Conservation (phyloP, 2,113 vertebrate genomes). For the Acrocephalus arundinaceus region DNA sequence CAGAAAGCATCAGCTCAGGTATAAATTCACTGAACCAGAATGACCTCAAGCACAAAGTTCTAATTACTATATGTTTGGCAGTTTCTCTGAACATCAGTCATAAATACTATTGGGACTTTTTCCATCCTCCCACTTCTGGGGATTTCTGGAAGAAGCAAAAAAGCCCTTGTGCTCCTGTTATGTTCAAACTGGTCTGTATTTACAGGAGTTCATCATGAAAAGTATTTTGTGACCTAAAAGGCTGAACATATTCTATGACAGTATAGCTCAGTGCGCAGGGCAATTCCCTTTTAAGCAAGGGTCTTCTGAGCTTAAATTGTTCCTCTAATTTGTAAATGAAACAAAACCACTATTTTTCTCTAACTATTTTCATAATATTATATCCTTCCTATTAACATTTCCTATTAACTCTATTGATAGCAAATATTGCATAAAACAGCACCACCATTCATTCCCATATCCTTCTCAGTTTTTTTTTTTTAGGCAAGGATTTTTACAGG, state of each 20-base stretch:
- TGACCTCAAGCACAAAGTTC: constrained; percentile 24
- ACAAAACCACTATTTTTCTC: background rate
- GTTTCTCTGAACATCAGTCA: background rate
- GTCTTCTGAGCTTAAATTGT: background rate
- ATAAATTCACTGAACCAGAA: constrained; percentile 9
- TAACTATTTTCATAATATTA: background rate
- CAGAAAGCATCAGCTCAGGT: constrained; percentile 20
- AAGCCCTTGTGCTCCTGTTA: background rate
- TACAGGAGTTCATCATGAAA: background rate
- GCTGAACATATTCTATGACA: background rate
- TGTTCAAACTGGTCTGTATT: constrained; percentile 6
- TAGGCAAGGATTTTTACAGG: background rate
- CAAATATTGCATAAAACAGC: background rate
- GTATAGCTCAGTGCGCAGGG: background rate
- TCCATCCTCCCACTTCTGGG: background rate
- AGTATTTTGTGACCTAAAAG: background rate
- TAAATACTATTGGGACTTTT: background rate
- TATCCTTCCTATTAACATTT: background rate
- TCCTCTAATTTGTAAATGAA: background rate
- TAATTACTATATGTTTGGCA: constrained; percentile 20
- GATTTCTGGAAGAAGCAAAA: background rate
- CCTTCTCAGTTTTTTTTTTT: background rate
- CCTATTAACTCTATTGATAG: background rate
- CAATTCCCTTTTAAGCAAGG: background rate
- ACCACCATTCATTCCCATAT: background rate